A percentile compares a stretch with the other conserved stretches of the same genome.
Conservation (phyloP, 2,888 invertebrate genomes). For the Lasioglossum marginatum region DNA sequence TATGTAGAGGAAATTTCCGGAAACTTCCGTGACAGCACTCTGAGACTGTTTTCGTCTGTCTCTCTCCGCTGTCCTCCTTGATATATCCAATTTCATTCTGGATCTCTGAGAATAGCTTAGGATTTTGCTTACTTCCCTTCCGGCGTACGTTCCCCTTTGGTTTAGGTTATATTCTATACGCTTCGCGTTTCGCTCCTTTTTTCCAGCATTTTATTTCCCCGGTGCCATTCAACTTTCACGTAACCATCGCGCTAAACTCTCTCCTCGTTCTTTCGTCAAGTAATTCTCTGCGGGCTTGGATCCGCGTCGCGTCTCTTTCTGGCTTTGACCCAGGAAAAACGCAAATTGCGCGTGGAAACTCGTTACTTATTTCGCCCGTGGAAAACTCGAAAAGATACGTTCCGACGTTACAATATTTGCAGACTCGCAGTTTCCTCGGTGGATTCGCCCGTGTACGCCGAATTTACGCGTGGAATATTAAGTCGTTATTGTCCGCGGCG, state of each 20-base stretch:
- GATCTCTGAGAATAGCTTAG: conserved; percentile 56
- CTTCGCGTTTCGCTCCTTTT: conserved; percentile 43
- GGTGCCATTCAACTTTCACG: conserved; percentile 43
- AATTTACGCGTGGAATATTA: conserved; percentile 34
- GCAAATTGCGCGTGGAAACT: not conserved
- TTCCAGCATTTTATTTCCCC: not conserved
- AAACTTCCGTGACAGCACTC: conserved; percentile 55
- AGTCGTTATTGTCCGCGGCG: conserved; percentile 30
- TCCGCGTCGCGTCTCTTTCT: not conserved
- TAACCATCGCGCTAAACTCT: conserved; percentile 35
- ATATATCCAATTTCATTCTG: conserved; percentile 59
- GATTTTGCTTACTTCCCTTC: conserved; percentile 47
- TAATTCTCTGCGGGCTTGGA: conserved; percentile 8
- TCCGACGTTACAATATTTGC: not conserved
- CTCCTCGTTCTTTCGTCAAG: conserved; percentile 15
- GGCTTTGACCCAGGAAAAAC: not conserved
- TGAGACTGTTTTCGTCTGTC: conserved; percentile 43
- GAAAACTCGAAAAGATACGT: not conserved
- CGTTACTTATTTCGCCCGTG: not conserved
- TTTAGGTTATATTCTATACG: conserved; percentile 49
- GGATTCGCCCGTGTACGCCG: not conserved
- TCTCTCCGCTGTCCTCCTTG: conserved; percentile 49
- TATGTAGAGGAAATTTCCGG: conserved; percentile 52
- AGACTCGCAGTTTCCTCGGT: not conserved
- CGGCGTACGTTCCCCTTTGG: conserved; percentile 48